Conservation (phyloP, 2,113 vertebrate species). For the Oryzias celebensis region DNA sequence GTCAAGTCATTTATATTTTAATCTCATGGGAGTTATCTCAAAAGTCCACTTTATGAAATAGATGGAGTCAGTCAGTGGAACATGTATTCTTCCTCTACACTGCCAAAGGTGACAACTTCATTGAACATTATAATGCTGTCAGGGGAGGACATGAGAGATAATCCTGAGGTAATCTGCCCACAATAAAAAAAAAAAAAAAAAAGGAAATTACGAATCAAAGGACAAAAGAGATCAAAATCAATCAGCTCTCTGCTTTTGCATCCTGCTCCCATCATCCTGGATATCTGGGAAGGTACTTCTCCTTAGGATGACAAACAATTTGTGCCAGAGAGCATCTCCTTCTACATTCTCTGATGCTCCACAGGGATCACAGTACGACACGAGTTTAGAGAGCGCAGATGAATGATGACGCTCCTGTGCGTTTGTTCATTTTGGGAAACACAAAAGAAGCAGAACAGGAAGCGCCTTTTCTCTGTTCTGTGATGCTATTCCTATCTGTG, state of each 20-base stretch:
- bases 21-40: slow-evolving; percentile 62
- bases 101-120: slow-evolving; percentile 10
- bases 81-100: slow-evolving; percentile 5
- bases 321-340: slow-evolving; percentile 51
- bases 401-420: slow-evolving; percentile 28
- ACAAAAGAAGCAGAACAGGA: slow-evolving; percentile 21
- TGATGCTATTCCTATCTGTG: background rate
- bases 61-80: slow-evolving; percentile 28
- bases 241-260: slow-evolving; percentile 14
- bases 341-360: slow-evolving; percentile 26
- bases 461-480: background rate
- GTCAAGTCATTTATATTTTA: slow-evolving; percentile 64
- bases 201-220: slow-evolving; percentile 11
- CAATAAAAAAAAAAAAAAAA: background rate
- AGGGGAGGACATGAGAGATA: slow-evolving; percentile 11
- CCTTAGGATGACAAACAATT: slow-evolving; percentile 66
- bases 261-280: slow-evolving; percentile 27
- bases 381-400: slow-evolving; percentile 38
- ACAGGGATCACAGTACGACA: slow-evolving; percentile 43
- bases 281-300: slow-evolving; percentile 31
- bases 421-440: slow-evolving; percentile 24
- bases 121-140: slow-evolving; percentile 1
- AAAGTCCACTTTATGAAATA: slow-evolving; percentile 43
- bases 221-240: slow-evolving; percentile 27
- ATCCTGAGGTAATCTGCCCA: slow-evolving; percentile 14